Conservation (phyloP, 2,797 vertebrate genomes). For the Phrynocephalus guinanensis region DNA sequence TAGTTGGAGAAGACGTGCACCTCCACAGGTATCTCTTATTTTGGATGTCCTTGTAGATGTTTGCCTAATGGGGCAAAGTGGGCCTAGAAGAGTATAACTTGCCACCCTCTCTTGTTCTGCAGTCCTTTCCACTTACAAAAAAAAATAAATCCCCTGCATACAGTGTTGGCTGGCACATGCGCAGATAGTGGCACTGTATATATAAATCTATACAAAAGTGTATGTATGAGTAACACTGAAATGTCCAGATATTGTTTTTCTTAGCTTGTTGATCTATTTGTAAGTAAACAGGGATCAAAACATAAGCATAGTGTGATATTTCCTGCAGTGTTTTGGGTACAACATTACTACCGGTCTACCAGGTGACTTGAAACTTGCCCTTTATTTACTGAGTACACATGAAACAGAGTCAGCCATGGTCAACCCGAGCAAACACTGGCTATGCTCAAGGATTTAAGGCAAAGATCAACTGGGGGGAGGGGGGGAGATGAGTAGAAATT, state of each 20-base stretch:
- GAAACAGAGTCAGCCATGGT: background rate
- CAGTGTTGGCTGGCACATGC: too few relatives aligned
- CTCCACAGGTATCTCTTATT: background rate
- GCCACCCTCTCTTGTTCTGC: background rate
- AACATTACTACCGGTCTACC: background rate
- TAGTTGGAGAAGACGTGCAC: background rate
- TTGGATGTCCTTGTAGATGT: background rate
- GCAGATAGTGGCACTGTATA: background rate
- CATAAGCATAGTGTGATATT: background rate
- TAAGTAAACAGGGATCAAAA: background rate
- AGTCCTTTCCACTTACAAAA: background rate
- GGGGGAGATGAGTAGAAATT: background rate
- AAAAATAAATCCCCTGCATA: too few relatives aligned
- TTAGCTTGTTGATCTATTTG: background rate
- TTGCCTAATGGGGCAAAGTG: background rate
- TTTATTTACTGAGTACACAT: slow-evolving; percentile 16
- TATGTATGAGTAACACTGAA: background rate
- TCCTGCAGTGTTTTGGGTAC: background rate
- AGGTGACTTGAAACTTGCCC: background rate
- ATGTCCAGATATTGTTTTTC: background rate
- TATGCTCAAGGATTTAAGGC: background rate
- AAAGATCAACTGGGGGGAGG: slow-evolving; percentile 5
- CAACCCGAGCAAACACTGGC: background rate
- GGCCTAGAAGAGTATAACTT: background rate
- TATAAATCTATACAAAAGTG: background rate